These are phyloP conservation scores for Calonectris borealis DNA, from an alignment of 2,113 vertebrate genomes.

Conservation along the genomic window DNA sequence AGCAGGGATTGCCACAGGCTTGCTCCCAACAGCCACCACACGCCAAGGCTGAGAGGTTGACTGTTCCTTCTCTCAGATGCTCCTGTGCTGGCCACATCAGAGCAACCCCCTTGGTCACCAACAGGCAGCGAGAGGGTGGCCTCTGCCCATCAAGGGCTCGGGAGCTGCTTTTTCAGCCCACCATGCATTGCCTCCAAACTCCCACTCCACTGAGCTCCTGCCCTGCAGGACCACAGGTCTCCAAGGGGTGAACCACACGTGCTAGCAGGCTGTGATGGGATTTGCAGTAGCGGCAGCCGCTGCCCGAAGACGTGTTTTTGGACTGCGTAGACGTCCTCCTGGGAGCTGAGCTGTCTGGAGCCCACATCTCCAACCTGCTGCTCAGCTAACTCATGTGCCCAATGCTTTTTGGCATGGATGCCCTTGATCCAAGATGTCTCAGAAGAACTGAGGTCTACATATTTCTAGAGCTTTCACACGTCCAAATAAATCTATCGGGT, in stretches of 20 bases:
- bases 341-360: not conserved
- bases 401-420: fast-evolving
- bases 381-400: fast-evolving
- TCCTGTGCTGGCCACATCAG: not conserved
- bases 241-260: fast-evolving
- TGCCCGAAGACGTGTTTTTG: not conserved
- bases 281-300: not conserved
- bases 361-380: not conserved
- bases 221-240: not conserved
- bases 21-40: not conserved
- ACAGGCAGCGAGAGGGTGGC: not conserved
- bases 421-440: not conserved
- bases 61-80: not conserved
- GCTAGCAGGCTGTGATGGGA: fast-evolving
- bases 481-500: not conserved
- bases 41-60: not conserved
- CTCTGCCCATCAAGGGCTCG: not conserved
- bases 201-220: not conserved
- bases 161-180: not conserved
- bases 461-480: not conserved
- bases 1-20: not conserved
- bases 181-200: not conserved
- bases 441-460: not conserved
- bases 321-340: too few species aligned
- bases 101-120: not conserved